Evolutionary conservation across 2,888 invertebrate species (phyloP), one percentile per base, ranked within the genome.

Genomic region (Eilema caniola): DNA sequence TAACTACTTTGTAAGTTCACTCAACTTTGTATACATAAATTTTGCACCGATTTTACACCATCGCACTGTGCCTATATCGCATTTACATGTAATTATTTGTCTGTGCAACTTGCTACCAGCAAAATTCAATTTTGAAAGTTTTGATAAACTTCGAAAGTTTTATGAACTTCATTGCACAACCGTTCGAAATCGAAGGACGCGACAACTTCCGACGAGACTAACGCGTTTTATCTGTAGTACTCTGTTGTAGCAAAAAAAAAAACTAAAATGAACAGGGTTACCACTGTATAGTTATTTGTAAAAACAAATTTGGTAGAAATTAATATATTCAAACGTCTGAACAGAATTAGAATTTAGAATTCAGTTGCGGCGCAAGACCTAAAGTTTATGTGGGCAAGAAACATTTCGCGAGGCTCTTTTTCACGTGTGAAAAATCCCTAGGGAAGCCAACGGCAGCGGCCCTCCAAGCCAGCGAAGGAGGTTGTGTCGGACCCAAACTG

Each of bases 1-100:
- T 82, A 84, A 31, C 28, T 61, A 33, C 85, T 86, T 85, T 81
- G 84, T 83, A 92, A 93, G 94, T 94, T 94, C 93, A 95, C 92
- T 94, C 91, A 94, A 94, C 94, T 94, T 92, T 90, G 82, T 84
- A 47, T 65, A 79, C 79, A 81, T 83, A 83, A 85, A 84, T 83
- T 83, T 82, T 83, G 68, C 61, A 70, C 67, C 33, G 53, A 74
- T 76, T 73, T 69, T 53, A 76, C 66, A 67, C 69, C 69, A 66
- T 60, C 63, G 31, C 47, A 66, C 37, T 62, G 53, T 47, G 16
- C 16, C 28, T 25, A n/a, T 24, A 64, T 65, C 56, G 37, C 66
- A 60, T 33, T 68, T 20, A 24, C n/a, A 24, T 57, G 7, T n/a
- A 16, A 57, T 56, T 62, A 41, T 16, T 37, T 41, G 10, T 24